Evolutionary conservation across 2,113 vertebrate species (phyloP), one percentile per base, ranked within the genome.

Genomic region (Cavia porcellus): DNA sequence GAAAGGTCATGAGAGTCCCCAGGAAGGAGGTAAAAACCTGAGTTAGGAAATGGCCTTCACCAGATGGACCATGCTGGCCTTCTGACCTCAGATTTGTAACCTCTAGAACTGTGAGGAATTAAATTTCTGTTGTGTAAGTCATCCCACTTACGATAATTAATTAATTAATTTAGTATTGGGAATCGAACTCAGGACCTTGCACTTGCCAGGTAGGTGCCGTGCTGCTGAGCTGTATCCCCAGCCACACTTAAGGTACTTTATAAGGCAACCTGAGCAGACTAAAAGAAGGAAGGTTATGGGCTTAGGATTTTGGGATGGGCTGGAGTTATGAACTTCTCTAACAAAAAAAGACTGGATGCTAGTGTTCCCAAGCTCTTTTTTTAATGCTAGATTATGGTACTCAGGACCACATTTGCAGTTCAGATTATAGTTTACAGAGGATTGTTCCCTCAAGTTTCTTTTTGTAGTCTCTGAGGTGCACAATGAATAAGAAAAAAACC

Each of bases 1-100:
- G 6, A 22, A 82, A 38, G 25, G 77, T 28, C 50, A 12, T 4
- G 52, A 55, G 2, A 22, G 30, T n/a, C 89, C 42, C 24, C 0
- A 28, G 62, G 15, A 30, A 85, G 68, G 19, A 79, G 42, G 5
- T 4, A 15, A 55, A 10, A 19, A 15, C 80, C n/a, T 59, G 38
- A 59, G 47, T 24, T 19, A 12, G 42, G 57, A 84, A 77, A 72
- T 77, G 17, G 38, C 6, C 35, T 7, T 90, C 8, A 55, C 52
- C 52, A 55, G 52, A 14, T 4, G 14, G 52, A 10, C 42, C 9
- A 0, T 61, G 13, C 70, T n/a, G 52, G 64, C 7, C 14, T 0
- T 57, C 50, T 52, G 50, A 52, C 11, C 50, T 52, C 50, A 8
- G 50, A 52, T 52, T 52, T 52, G 11, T 52, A 52, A 52, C 5